Evolutionary conservation across 1,140 invertebrate species (phyloP).

Genomic region (Aphidius ervi): DNA sequence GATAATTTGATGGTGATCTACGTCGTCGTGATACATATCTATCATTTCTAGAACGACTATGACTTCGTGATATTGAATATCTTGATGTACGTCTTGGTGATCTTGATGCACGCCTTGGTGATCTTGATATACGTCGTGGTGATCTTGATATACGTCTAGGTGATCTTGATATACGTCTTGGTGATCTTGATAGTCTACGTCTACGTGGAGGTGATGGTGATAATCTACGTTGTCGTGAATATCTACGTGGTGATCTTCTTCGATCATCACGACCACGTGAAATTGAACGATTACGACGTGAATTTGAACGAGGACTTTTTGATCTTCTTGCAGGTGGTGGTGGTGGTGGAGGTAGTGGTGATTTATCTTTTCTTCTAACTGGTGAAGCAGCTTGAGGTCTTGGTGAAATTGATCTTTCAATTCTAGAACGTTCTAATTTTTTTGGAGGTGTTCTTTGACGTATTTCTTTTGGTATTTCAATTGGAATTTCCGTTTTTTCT

Average conservation of each 20-base stretch:
- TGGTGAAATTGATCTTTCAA: neutral
- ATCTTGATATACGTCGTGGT: slow-evolving; percentile 34
- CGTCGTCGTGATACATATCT: slow-evolving; percentile 26
- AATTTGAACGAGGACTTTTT: neutral
- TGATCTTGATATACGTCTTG: slow-evolving; percentile 39
- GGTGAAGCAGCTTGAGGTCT: slow-evolving; percentile 14
- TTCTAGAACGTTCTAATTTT: slow-evolving; percentile 19
- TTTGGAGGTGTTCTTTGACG: slow-evolving; percentile 10
- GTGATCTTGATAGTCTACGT: slow-evolving; percentile 36
- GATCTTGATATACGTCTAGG: slow-evolving; percentile 37
- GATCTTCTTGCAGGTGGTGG: slow-evolving; percentile 34
- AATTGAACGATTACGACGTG: slow-evolving; percentile 18
- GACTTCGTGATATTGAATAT: slow-evolving; percentile 40
- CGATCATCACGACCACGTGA: slow-evolving; percentile 9
- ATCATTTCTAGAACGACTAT: slow-evolving; percentile 37
- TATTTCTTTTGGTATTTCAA: neutral
- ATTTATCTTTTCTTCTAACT: slow-evolving; percentile 30
- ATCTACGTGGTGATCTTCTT: slow-evolving; percentile 27
- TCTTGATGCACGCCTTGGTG: slow-evolving; percentile 32
- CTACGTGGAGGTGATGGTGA: slow-evolving; percentile 40
- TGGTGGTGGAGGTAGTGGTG: slow-evolving; percentile 27
- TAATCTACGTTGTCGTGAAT: slow-evolving; percentile 35
- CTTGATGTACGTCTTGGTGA: slow-evolving; percentile 36
- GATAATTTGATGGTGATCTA: slow-evolving; percentile 26
- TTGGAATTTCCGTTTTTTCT: neutral